Evolutionary conservation across 2,888 invertebrate genomes (phyloP), one percentile per base, ranked within the genome.

Genomic region (Drepana falcataria): DNA sequence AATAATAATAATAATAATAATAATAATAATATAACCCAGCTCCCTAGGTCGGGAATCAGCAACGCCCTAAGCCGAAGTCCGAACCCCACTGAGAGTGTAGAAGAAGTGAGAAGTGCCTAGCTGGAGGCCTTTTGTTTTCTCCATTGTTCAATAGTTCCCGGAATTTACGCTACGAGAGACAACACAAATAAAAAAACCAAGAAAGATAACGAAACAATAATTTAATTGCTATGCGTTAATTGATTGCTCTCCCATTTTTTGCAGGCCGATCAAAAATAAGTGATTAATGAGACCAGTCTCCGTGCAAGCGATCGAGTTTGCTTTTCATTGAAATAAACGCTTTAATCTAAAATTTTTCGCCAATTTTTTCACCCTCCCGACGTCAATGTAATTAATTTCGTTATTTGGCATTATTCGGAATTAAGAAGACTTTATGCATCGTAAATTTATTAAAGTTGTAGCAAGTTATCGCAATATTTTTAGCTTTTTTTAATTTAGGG

Each of bases 251-350:
- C 3, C 9, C 44, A 9, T 44, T 9, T 9, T 21, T 44, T 9
- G 9, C 37, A 44, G 44, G 9, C 44, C 44, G 44, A 9, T 44
- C 3, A 44, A 44, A 44, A 44, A 44, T 44, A 9, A 76, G 83
- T 85, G 83, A 81, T 83, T 81, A 79, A 81, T 83, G 79, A 76
- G 69, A 58, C 65, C 70, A 9, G 44, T 63, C 63, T 59, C 52
- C 54, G 58, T 58, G 58, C 70, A 77, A 75, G 80, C 78, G 81
- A 71, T 74, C 62, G 71, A 78, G 68, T 77, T 75, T 71, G 73
- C 73, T 73, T 74, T 79, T 82, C 79, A 82, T 81, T 72, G 69
- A 75, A 82, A 83, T 79, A 79, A 80, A 69, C 69, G 70, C 68
- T 76, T 78, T 79, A 80, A 80, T 80, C 77, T 74, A 65, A 66